These are phyloP conservation scores for Burhinus bistriatus DNA, from an alignment of 2,113 vertebrate genomes.

Conservation along the genomic window DNA sequence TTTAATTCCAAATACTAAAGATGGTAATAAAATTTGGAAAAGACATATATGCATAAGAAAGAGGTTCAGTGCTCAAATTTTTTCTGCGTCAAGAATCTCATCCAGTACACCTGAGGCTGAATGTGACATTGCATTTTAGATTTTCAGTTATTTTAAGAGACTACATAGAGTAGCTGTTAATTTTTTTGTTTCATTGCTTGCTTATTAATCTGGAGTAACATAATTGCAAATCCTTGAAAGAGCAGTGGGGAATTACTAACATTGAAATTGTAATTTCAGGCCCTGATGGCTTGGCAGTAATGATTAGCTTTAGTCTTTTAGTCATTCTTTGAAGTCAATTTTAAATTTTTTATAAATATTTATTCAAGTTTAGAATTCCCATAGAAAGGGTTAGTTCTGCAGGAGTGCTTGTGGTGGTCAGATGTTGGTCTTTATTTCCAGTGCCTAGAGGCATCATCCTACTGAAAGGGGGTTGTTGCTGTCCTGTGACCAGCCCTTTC, in stretches of 20 bases:
- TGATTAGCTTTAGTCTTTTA: background rate
- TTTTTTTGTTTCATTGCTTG: background rate
- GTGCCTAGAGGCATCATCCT: background rate
- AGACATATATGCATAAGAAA: background rate
- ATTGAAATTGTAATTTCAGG: conserved; percentile 1
- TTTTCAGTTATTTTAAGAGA: background rate
- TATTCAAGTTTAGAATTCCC: background rate
- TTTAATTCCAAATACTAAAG: background rate
- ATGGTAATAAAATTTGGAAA: background rate
- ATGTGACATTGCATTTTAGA: background rate
- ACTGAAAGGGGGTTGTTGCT: background rate
- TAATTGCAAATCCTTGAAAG: conserved; percentile 4
- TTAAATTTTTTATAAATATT: background rate
- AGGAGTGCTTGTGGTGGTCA: background rate
- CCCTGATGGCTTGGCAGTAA: background rate
- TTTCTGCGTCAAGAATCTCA: background rate
- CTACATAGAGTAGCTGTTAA: background rate
- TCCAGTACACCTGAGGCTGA: background rate
- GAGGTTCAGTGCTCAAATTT: background rate
- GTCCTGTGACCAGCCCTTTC: background rate
- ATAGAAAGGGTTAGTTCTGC: background rate
- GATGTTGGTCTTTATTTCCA: background rate
- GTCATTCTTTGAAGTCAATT: background rate
- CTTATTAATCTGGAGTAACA: background rate
- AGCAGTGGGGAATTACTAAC: background rate